Evolutionary conservation across 2,797 vertebrate species (phyloP), one percentile per base, ranked within the genome.

Genomic region (Lepus townsendii): DNA sequence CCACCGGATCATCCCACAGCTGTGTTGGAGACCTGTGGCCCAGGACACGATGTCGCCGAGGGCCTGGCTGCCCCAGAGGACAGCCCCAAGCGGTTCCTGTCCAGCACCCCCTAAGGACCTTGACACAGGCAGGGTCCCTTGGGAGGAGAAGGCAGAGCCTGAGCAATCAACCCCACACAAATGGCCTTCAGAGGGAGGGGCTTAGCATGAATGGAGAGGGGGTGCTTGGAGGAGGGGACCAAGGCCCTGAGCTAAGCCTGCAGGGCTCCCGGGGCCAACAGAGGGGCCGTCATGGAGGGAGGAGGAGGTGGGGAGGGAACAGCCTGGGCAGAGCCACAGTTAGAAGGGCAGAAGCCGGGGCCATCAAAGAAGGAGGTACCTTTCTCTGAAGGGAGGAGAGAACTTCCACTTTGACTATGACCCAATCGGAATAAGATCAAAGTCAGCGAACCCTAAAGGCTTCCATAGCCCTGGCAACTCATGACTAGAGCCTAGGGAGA

Each of bases 121-220:
- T 22, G 63, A 26, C 3, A 2, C 3, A 3, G 7, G 26, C 2
- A 7, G 50, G 60, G 3, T 22, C 0, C 3, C 2, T 0, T 2
- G 4, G 38, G 54, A 82, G 63, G 54, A 82, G 63, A 75, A 75
- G 62, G 57, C 42, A 72, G 80, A 68, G 27, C 13, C 38, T 47
- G 1, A 35, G 0, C 9, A 57, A 63, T n/a, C 22, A 5, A 60
- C 42, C 32, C 4, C 19, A 11, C 30, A 20, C 1, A 47, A 35
- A 30, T 47, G 42, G 42, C 42, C 42, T 47, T 47, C 7, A 47
- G 42, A 47, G 42, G 42, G 42, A 47, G 42, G 42, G 42, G 42
- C 42, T 47, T 47, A 47, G 42, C 42, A 47, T 47, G 42, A 47
- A 47, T 9, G 8, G 42, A 47, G 42, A 47, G 42, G 42, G 42